phyloP scores from a whole-genome alignment of 1,140 invertebrate genomes.

The Caerostris extrusa region DNA sequence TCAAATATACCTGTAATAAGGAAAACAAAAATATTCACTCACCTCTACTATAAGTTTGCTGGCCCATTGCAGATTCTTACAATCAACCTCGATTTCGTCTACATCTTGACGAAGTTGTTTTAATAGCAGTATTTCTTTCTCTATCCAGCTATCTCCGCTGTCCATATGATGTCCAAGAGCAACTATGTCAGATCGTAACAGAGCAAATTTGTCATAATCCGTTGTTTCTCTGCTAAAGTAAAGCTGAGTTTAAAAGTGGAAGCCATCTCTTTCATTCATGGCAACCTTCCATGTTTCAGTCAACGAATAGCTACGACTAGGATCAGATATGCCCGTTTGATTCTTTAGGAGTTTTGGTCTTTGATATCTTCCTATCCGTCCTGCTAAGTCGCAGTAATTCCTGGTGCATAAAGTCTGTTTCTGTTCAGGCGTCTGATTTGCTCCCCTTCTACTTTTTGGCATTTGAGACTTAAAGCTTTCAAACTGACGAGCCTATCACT shows the following conservation, averaged over 20 bases:
- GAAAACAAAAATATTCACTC: neutral
- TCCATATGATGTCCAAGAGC: slow-evolving; percentile 66
- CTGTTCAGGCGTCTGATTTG: neutral
- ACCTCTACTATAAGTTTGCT: slow-evolving; percentile 63
- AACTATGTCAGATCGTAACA: slow-evolving; percentile 64
- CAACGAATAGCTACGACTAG: slow-evolving; percentile 70
- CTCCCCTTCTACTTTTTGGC: neutral
- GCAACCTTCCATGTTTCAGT: slow-evolving; percentile 73
- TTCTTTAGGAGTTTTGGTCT: slow-evolving; percentile 25
- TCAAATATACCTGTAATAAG: too few relatives aligned
- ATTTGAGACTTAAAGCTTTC: neutral
- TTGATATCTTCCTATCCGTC: slow-evolving; percentile 53
- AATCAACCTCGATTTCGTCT: slow-evolving; percentile 59
- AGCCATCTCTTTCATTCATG: slow-evolving; percentile 76
- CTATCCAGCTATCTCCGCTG: neutral
- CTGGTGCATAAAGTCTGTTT: slow-evolving; percentile 45
- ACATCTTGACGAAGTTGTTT: slow-evolving; percentile 61
- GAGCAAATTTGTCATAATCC: slow-evolving; percentile 6
- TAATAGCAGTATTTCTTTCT: slow-evolving; percentile 52
- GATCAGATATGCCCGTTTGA: slow-evolving; percentile 7
- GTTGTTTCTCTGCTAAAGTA: slow-evolving; percentile 62
- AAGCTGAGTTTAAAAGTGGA: slow-evolving; percentile 72
- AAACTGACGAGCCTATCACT: neutral
- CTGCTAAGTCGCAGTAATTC: slow-evolving; percentile 60
- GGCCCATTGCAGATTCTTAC: slow-evolving; percentile 31